Conservation (phyloP, 2,888 invertebrate genomes). For the Cataglyphis rosenhaueri region DNA sequence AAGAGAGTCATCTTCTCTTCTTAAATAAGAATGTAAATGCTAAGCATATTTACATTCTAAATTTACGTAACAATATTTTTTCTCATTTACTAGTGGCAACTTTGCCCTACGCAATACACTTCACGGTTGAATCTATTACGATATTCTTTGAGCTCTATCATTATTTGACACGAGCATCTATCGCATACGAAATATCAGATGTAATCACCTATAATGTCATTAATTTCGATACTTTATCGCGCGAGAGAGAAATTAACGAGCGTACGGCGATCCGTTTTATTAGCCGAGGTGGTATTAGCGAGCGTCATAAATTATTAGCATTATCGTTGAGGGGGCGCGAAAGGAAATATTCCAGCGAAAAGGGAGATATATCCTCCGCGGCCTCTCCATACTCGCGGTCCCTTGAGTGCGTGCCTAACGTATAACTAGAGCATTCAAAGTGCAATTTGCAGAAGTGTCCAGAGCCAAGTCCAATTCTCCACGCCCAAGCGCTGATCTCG, state of each 20-base stretch:
- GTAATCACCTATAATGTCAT: constrained; percentile 50
- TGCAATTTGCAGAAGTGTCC: constrained; percentile 67
- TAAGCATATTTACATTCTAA: constrained; percentile 10
- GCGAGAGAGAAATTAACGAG: constrained; percentile 39
- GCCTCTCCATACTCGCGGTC: constrained; percentile 39
- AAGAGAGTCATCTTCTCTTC: constrained; percentile 19
- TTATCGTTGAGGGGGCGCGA: constrained; percentile 34
- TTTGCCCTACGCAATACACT: background rate
- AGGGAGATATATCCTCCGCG: constrained; percentile 35
- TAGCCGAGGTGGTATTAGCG: constrained; percentile 28
- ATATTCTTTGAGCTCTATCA: background rate
- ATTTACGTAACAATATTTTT: constrained; percentile 23
- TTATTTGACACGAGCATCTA: constrained; percentile 3
- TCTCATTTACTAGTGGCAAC: constrained; percentile 15
- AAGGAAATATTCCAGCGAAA: constrained; percentile 24
- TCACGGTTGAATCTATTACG: constrained; percentile 3
- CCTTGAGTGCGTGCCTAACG: constrained; percentile 32
- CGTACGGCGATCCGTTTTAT: constrained; percentile 39
- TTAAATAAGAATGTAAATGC: constrained; percentile 14
- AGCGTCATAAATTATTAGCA: constrained; percentile 47
- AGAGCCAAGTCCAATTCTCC: constrained; percentile 66
- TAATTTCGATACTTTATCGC: constrained; percentile 46
- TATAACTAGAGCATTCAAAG: constrained; percentile 68
- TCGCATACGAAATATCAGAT: constrained; percentile 5
- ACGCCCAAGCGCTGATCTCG: constrained; percentile 57